Conservation (phyloP, 2,888 invertebrate genomes). For the Sepiola atlantica region DNA sequence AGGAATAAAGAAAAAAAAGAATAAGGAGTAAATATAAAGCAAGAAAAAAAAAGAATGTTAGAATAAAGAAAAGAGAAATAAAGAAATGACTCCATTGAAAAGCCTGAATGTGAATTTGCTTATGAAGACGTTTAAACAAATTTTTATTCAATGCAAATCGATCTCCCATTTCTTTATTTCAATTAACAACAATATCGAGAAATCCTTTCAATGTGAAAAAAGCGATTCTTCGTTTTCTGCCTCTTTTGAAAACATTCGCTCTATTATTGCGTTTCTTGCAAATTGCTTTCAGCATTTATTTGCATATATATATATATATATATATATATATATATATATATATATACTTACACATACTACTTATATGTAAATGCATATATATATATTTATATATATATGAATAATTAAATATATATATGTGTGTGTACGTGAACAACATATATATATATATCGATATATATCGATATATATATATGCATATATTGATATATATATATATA, state of each 20-base stretch:
- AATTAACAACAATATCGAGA: conserved; percentile 18
- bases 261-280: too few relatives aligned
- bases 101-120: too few relatives aligned
- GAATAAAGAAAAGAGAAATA: not conserved
- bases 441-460: not conserved
- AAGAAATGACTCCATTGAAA: too few relatives aligned
- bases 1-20: too few relatives aligned
- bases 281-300: not conserved
- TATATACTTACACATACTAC: not conserved
- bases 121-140: too few relatives aligned
- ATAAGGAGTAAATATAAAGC: not conserved
- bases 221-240: not conserved
- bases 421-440: not conserved
- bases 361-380: not conserved
- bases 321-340: not conserved
- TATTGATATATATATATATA: too few relatives aligned
- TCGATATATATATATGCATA: not conserved
- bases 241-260: too few relatives aligned
- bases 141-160: not conserved
- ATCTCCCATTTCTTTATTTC: not conserved
- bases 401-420: not conserved
- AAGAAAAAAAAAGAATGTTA: not conserved
- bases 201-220: not conserved
- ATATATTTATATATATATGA: not conserved
- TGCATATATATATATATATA: not conserved